Evolutionary conservation across 2,113 vertebrate genomes (phyloP).

Genomic region (Sander vitreus): DNA sequence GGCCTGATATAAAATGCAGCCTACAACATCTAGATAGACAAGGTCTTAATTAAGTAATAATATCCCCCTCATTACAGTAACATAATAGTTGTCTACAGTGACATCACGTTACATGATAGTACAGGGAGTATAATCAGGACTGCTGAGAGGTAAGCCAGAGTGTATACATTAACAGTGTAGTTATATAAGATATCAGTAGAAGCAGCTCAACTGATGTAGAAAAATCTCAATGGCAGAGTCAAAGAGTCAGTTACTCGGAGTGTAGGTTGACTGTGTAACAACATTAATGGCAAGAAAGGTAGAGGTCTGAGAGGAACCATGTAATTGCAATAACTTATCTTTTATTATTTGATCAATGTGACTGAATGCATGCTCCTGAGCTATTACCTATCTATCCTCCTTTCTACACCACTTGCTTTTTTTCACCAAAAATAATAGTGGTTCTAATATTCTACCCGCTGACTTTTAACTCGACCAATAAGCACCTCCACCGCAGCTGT

Average conservation of each 20-base stretch:
- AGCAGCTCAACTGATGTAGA: background rate
- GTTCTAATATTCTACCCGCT: background rate
- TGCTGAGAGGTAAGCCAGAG: conserved; percentile 26
- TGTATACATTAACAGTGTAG: conserved; percentile 11
- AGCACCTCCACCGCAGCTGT: background rate
- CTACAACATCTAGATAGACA: background rate
- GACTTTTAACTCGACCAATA: conserved; percentile 2
- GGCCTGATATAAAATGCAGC: conserved; percentile 1
- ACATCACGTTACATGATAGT: conserved; percentile 48
- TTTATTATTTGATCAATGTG: background rate
- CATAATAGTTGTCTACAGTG: conserved; percentile 41
- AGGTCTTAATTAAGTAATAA: conserved; percentile 63
- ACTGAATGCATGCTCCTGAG: background rate
- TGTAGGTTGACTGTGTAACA: background rate
- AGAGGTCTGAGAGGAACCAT: background rate
- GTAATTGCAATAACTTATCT: rapidly evolving
- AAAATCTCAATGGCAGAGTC: background rate
- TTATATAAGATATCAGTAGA: conserved; percentile 10
- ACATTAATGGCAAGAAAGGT: background rate
- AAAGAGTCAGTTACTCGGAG: background rate
- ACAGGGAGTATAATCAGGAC: conserved; percentile 31
- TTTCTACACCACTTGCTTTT: background rate
- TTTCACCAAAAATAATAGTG: background rate
- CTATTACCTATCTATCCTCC: background rate
- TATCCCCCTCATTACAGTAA: conserved; percentile 40